Evolutionary conservation across 2,888 invertebrate species (phyloP), one percentile per base, ranked within the genome.

Genomic region (Microchrysa polita): DNA sequence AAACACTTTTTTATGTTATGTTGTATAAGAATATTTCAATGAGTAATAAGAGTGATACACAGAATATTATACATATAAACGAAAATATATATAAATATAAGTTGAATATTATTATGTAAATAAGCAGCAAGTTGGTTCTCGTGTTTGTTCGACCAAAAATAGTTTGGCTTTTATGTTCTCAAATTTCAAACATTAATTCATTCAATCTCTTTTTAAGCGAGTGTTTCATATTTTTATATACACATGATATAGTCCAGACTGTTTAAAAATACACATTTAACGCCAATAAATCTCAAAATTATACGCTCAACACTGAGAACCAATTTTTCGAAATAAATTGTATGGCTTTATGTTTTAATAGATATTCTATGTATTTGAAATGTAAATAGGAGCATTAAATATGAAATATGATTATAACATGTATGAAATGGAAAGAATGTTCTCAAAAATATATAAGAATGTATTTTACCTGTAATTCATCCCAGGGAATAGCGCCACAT

Each of bases 401-500:
- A 34, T 67, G 1, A 48, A 34, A n/a, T n/a, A n/a, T 18, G 65
- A 9, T 67, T 48, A 55, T 59, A 60, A 59, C 53, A 53, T 48
- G 12, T 48, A 48, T 18, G 14, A 63, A 63, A 63, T 63, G 42
- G 16, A 7, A 44, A 52, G 16, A 65, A 48, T 57, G n/a, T n/a
- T n/a, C n/a, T n/a, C n/a, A n/a, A n/a, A n/a, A n/a, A n/a, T 72
- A 48, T 74, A 63, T 34, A 18, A n/a, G 18, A 44, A 52, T 52
- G 74, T 63, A 76, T 78, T 81, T 85, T 85, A 94, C 94, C 92
- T 97, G 96, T 87, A 97, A 93, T 85, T 96, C 96, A 81, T 96
- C 96, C 93, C 95, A 96, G 0, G 94, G 93, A 81, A 97, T 94
- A 55, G 94, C 91, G 53, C 91, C 89, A 81, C 94, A 95, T 83